These are phyloP conservation scores for Epinephelus coioides DNA, from an alignment of 2,797 vertebrate genomes.

Conservation along the genomic window DNA sequence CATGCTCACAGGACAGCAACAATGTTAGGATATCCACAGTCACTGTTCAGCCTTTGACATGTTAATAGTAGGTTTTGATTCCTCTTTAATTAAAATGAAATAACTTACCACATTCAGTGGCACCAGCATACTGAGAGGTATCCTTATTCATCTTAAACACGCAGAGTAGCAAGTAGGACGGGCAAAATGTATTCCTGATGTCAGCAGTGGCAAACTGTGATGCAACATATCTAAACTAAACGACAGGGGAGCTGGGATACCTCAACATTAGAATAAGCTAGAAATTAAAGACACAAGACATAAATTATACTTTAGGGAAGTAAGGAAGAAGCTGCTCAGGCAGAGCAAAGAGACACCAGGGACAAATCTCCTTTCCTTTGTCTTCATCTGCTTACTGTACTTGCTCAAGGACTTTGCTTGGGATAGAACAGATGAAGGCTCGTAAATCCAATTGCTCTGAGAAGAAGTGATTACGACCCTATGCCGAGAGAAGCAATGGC, in stretches of 20 bases:
- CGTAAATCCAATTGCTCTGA: slow-evolving; percentile 47
- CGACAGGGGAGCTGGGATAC: not conserved
- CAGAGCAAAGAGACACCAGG: slow-evolving; percentile 5
- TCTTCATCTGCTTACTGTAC: slow-evolving; percentile 38
- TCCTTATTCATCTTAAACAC: not conserved
- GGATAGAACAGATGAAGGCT: slow-evolving; percentile 38
- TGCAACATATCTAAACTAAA: not conserved
- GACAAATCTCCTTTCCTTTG: slow-evolving; percentile 27
- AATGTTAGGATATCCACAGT: not conserved
- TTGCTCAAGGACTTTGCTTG: slow-evolving; percentile 42
- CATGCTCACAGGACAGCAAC: not conserved
- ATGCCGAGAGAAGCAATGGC: slow-evolving; percentile 37
- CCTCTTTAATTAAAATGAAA: not conserved
- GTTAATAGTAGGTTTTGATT: not conserved
- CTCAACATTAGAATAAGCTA: not conserved
- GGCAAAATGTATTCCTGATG: not conserved
- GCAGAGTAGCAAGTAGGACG: not conserved
- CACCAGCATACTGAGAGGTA: not conserved
- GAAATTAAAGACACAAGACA: slow-evolving; percentile 11
- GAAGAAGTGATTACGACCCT: slow-evolving; percentile 61
- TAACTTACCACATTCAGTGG: not conserved
- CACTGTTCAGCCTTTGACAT: not conserved
- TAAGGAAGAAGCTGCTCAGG: slow-evolving; percentile 1
- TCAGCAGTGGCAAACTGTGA: not conserved
- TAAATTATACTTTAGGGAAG: not conserved